Evolutionary conservation across 2,888 invertebrate genomes (phyloP), one percentile per base, ranked within the genome.

Genomic region (Ptychoptera contaminata): DNA sequence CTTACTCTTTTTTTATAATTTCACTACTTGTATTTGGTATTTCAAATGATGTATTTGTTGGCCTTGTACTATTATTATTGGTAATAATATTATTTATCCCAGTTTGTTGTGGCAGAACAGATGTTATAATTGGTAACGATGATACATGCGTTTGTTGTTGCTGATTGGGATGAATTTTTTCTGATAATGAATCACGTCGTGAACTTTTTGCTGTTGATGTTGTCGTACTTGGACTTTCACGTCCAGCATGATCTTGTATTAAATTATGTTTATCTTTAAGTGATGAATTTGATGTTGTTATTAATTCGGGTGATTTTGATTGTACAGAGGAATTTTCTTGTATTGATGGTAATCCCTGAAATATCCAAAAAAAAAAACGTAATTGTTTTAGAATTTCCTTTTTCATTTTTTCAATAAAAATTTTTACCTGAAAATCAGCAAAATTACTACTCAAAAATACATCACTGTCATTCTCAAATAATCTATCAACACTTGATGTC

Each of bases 401-500:
- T n/a, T 3, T 15, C 10, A 6, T 39, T 39, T 14, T 16, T 14
- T 10, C 11, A 11, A 15, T 16, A 16, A 34, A 32, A 32, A 32
- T 4, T 42, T 42, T 43, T 36, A 50, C 50, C 45, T 51, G 48
- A 10, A 63, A 59, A 47, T 82, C 80, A 36, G 72, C 77, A 53
- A 80, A 73, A 53, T 77, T 79, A 52, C 78, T 79, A 56, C 79
- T 81, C 49, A 80, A 69, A 58, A 82, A 81, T 16, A 82, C 81
- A 42, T 77, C 79, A 15, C 65, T 63, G 23, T 56, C 59, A 39
- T 69, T 70, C 55, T 79, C 81, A 56, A 92, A 93, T 36, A 93
- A 68, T 51, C 84, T 71, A 61, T 92, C 91, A 11, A 93, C 90
- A 1, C 91, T 91, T 4, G 86, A 82, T 55, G 87, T 87, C 91